phyloP scores from a whole-genome alignment of 2,888 invertebrate species.

The Acanthopleura granulata region DNA sequence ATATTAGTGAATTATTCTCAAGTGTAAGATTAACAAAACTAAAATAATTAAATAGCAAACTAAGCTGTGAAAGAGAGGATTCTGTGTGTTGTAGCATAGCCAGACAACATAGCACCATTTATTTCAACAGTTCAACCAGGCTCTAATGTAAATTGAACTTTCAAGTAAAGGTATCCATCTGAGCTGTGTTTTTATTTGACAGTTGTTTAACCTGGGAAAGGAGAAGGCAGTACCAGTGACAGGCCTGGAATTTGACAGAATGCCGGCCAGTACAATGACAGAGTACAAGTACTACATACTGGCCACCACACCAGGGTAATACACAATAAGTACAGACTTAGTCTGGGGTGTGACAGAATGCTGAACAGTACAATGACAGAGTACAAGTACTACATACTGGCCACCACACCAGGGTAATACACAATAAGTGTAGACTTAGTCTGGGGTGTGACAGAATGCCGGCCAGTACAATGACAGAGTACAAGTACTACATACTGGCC shows the following conservation, averaged over 20 bases:
- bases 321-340: too few relatives aligned
- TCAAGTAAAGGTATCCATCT: too few relatives aligned
- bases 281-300: constrained; percentile 83
- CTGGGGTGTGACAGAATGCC: constrained; percentile 85
- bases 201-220: constrained; percentile 91
- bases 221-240: constrained; percentile 85
- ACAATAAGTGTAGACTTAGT: constrained; percentile 57
- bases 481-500: constrained; percentile 83
- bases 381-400: constrained; percentile 83
- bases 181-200: constrained; percentile 29
- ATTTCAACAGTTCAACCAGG: too few relatives aligned
- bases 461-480: constrained; percentile 72
- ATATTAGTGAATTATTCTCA: too few relatives aligned
- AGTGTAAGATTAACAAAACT: too few relatives aligned
- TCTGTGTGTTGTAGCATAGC: too few relatives aligned
- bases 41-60: too few relatives aligned
- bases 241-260: constrained; percentile 86
- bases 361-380: constrained; percentile 73
- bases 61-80: too few relatives aligned
- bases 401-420: constrained; percentile 78
- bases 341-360: constrained; percentile 84
- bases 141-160: too few relatives aligned
- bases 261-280: constrained; percentile 73
- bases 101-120: too few relatives aligned
- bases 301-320: constrained; percentile 80